phyloP scores from a whole-genome alignment of 2,113 vertebrate species.

The Alligator sinensis region DNA sequence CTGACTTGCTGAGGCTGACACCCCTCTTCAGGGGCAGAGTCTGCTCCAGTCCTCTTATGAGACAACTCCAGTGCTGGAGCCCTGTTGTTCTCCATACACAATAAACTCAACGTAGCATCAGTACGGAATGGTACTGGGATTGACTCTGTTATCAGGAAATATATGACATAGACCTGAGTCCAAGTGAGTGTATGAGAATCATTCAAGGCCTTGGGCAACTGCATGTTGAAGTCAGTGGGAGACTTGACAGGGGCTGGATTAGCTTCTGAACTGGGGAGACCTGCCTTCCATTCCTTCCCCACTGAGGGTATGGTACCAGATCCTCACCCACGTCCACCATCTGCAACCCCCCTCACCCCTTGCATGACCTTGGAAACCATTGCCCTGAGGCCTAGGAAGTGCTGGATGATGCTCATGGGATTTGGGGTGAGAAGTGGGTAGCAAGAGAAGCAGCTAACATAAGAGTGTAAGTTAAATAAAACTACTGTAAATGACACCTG shows the following conservation, averaged over 20 bases:
- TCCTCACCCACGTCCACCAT: background rate
- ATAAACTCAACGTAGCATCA: background rate
- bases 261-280: background rate
- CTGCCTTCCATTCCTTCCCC: background rate
- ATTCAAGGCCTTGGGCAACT: background rate
- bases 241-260: background rate
- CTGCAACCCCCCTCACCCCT: background rate
- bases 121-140: background rate
- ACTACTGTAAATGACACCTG: background rate
- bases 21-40: background rate
- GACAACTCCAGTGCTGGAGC: background rate
- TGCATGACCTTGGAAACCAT: background rate
- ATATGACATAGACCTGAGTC: background rate
- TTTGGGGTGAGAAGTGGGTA: background rate
- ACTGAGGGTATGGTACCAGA: background rate
- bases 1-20: background rate
- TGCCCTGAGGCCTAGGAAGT: background rate
- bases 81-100: background rate
- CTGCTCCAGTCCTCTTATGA: background rate
- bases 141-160: background rate
- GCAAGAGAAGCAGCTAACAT: background rate
- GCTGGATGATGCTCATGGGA: background rate
- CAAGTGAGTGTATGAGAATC: background rate
- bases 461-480: background rate
- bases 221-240: background rate